Percentiles rank a stretch among this genome's conserved stretches.
phyloP scores from a whole-genome alignment of 2,113 vertebrate species.

The Actenoides lindsayi region DNA sequence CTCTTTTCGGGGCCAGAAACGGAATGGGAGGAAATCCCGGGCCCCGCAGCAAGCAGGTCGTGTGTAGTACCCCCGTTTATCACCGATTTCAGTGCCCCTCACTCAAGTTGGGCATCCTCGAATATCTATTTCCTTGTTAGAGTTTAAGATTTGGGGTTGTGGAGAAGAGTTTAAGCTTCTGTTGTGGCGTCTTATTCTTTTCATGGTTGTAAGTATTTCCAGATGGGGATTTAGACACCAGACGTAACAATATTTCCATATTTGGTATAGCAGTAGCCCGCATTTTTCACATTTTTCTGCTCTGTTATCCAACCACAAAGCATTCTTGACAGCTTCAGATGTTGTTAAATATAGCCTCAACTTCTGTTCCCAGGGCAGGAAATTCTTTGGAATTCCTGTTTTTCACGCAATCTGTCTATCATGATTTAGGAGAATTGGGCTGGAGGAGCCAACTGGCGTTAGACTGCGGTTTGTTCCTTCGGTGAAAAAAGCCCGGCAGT shows the following conservation, averaged over 20 bases:
- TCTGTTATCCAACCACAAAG: conserved; percentile 95
- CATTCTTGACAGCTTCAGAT: conserved; percentile 96
- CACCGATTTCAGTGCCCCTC: neutral
- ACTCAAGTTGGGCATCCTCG: neutral
- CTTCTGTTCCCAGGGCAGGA: conserved; percentile 91
- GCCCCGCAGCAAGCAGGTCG: neutral
- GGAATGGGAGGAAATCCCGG: neutral
- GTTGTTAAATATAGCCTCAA: conserved; percentile 91
- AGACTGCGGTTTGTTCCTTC: conserved; percentile 67
- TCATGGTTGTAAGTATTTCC: conserved; percentile 88
- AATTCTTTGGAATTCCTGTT: conserved; percentile 92
- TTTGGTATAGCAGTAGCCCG: conserved; percentile 98
- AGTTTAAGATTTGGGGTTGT: neutral
- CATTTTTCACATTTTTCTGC: conserved; percentile 98
- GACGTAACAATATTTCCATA: conserved; percentile 99
- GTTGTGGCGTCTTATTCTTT: conserved; percentile 82
- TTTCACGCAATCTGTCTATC: conserved; percentile 93
- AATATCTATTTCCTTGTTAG: neutral
- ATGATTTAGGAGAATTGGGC: conserved; percentile 76
- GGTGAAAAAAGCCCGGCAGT: conserved; percentile 56
- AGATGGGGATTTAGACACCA: conserved; percentile 93
- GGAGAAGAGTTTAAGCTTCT: conserved; percentile 64
- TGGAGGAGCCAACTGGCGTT: conserved; percentile 80
- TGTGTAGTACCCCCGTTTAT: no score
- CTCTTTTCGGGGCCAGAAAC: rapidly evolving